These are phyloP conservation scores for Dicranocentrus wangi DNA, from an alignment of 2,888 invertebrate species.

Conservation along the genomic window DNA sequence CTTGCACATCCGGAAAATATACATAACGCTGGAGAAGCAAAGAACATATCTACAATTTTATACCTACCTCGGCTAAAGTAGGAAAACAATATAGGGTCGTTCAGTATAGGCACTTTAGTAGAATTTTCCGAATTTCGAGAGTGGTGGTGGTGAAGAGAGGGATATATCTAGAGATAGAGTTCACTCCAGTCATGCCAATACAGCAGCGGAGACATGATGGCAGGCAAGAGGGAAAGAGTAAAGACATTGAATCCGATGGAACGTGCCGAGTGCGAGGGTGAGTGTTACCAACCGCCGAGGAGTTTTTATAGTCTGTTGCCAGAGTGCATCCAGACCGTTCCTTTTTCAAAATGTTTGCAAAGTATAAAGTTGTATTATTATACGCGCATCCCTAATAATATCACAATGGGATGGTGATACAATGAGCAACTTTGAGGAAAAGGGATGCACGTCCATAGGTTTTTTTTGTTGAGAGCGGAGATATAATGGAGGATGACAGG, in stretches of 20 bases:
- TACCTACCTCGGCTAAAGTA: background rate
- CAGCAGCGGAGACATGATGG: conserved; percentile 8
- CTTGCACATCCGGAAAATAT: background rate
- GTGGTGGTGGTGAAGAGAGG: no score
- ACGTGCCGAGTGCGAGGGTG: conserved; percentile 47
- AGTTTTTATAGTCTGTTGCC: conserved; percentile 3
- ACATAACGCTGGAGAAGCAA: background rate
- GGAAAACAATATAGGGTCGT: no score
- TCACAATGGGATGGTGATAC: background rate
- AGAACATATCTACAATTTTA: background rate
- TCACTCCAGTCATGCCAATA: conserved; percentile 25
- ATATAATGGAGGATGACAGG: conserved; percentile 62
- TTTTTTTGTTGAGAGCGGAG: conserved; percentile 42
- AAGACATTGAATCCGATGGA: conserved; percentile 52
- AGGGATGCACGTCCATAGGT: conserved; percentile 42
- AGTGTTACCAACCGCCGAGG: conserved; percentile 33
- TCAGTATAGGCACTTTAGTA: no score
- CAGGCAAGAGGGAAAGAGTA: no score
- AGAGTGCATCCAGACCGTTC: conserved; percentile 8
- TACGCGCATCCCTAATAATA: background rate
- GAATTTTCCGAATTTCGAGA: no score
- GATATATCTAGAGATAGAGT: background rate
- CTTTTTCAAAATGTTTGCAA: background rate
- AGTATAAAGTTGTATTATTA: background rate
- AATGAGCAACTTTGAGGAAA: conserved; percentile 38